Base-by-base conservation (phyloP, 2,113 vertebrate genomes). In the Hydropotes inermis region DNA sequence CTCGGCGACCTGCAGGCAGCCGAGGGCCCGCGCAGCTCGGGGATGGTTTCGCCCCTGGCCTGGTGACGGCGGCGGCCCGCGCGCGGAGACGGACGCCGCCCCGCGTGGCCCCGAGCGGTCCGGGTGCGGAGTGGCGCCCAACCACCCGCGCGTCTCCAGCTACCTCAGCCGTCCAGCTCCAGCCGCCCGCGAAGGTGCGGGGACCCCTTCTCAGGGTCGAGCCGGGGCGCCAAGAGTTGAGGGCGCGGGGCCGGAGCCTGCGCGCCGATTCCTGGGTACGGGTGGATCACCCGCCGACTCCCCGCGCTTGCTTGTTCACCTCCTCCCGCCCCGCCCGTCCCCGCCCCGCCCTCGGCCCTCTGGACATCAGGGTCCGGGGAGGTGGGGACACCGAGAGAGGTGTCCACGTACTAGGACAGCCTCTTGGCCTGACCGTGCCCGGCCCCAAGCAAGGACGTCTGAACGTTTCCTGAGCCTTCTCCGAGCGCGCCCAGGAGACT, bases 1-100 rank as follows among this genome's bases (percentile, higher is more conserved):
- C 99, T 99, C 94, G 98, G 97, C 1, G 99, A 99, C 1, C 99
- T 99, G 93, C 99, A 99, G 98, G 98, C 98, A 1, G 98, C 99
- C 0, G 99, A 99, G 87, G 99, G 99, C 97, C 99, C 99, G 36
- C 99, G 99, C 95, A 99, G 99, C 96, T 99, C 99, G 7, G 98
- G 99, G 94, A 98, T 99, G 98, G 98, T 99, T 28, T 99, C 99
- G 0, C 99, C 99, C 21, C 99, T 99, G 33, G 99, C 99, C 98
- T 99, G 99, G 99, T 99, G 99, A 99, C 0, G 10, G 17, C 1
- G 3, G 39, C 30, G 30, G 83, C 45, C 4, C 19, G 64, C 3
- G 19, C 13, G 6, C 4, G 15, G 85, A 87, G 86, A 88, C 28
- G 1, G 25, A 55, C 15, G 13, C 64, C 23, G 6, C 50, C 45